Evolutionary conservation across 2,888 invertebrate genomes (phyloP).

Genomic region (Sinhomidia bicolor): DNA sequence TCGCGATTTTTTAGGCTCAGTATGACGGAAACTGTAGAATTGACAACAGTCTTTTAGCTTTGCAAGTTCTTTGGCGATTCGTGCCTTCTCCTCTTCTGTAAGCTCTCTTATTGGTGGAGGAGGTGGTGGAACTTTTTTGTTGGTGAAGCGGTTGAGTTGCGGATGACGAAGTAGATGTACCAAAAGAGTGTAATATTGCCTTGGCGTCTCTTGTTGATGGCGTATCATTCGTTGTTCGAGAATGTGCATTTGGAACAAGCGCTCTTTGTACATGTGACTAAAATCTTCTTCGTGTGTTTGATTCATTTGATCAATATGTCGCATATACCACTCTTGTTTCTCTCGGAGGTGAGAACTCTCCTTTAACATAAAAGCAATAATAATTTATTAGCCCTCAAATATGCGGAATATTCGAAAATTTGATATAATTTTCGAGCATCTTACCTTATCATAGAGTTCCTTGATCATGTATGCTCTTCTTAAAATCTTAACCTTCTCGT

Average conservation of each 20-base stretch:
- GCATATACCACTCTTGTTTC: constrained; percentile 85
- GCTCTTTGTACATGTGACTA: constrained; percentile 83
- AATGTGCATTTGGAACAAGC: constrained; percentile 83
- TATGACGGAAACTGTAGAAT: constrained; percentile 61
- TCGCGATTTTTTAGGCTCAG: constrained; percentile 40
- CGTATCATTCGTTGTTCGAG: constrained; percentile 86
- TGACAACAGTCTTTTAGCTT: constrained; percentile 75
- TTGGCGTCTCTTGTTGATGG: constrained; percentile 84
- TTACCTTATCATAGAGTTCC: constrained; percentile 67
- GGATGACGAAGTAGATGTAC: constrained; percentile 77
- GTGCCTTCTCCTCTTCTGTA: constrained; percentile 64
- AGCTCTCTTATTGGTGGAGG: constrained; percentile 40
- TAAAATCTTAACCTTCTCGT: constrained; percentile 76
- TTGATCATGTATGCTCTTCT: constrained; percentile 73
- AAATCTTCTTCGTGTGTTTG: constrained; percentile 85
- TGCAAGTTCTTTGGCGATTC: constrained; percentile 54
- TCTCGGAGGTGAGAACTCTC: constrained; percentile 83
- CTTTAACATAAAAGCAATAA: constrained; percentile 82
- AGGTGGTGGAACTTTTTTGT: constrained; percentile 73
- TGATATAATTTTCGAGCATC: too few species aligned
- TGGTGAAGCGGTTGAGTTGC: constrained; percentile 76
- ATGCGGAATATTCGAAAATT: too few species aligned
- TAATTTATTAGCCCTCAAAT: too few species aligned
- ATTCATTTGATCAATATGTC: constrained; percentile 85
- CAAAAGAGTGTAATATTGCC: constrained; percentile 74